Percentiles rank a stretch among this genome's conserved stretches.
phyloP scores from a whole-genome alignment of 2,113 vertebrate genomes.

The Poecile atricapillus region DNA sequence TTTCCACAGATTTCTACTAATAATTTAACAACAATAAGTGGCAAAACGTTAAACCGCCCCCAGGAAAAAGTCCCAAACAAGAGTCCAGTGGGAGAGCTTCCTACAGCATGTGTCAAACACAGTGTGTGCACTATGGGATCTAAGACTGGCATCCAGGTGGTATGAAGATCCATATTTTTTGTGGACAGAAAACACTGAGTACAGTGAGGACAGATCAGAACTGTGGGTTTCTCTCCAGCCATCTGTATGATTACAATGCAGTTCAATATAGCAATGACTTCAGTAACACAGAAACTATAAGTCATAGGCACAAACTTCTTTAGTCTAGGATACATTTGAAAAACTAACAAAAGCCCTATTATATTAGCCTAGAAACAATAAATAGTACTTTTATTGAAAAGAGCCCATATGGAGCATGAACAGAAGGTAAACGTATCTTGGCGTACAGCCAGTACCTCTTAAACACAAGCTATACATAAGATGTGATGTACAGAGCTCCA shows the following conservation, averaged over 20 bases:
- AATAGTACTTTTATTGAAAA: neutral
- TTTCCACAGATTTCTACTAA: constrained; percentile 19
- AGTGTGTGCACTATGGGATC: neutral
- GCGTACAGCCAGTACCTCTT: neutral
- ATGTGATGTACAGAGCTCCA: neutral
- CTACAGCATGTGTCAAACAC: neutral
- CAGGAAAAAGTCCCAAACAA: constrained; percentile 35
- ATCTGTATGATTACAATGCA: neutral
- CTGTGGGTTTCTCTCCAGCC: constrained; percentile 34
- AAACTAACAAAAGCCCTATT: constrained; percentile 3
- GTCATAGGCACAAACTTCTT: constrained; percentile 30
- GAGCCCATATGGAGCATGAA: neutral
- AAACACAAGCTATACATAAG: neutral
- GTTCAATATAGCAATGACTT: neutral
- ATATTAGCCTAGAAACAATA: constrained; percentile 19
- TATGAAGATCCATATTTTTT: neutral
- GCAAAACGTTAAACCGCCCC: constrained; percentile 41
- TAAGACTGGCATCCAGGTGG: neutral
- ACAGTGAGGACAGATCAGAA: constrained; percentile 23
- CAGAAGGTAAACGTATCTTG: constrained; percentile 32
- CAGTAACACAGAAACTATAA: neutral
- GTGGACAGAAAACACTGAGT: neutral
- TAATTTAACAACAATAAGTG: constrained; percentile 6
- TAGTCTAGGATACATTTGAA: constrained; percentile 18
- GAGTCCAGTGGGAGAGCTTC: constrained; percentile 3